phyloP scores from a whole-genome alignment of 2,113 vertebrate species.

The Ceyx margarethae region DNA sequence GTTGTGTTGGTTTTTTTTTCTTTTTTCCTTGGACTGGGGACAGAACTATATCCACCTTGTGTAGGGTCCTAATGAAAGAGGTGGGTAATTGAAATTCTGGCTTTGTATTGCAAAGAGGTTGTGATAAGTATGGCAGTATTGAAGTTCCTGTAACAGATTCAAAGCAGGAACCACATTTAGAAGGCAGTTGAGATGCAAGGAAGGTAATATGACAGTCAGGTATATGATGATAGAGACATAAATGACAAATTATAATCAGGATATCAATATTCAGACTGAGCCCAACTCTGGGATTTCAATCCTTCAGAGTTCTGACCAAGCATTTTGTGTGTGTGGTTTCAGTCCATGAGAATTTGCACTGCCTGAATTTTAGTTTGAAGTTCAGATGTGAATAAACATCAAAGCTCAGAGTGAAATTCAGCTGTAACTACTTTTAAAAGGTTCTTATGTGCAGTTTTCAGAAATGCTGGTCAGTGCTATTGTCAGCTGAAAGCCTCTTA shows the following conservation, averaged over 20 bases:
- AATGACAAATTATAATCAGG: conserved; percentile 27
- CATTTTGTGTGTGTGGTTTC: background rate
- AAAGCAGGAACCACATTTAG: background rate
- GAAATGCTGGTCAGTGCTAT: background rate
- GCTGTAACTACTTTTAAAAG: background rate
- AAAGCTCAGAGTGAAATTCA: conserved; percentile 24
- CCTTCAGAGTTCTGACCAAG: background rate
- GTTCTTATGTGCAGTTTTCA: background rate
- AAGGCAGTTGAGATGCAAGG: background rate
- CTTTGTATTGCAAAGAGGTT: background rate
- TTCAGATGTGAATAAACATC: conserved; percentile 26
- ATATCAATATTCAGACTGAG: conserved; percentile 13
- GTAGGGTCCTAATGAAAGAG: background rate
- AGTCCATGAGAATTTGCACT: conserved; percentile 1
- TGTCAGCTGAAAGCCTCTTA: background rate
- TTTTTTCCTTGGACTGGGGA: background rate
- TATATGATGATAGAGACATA: background rate
- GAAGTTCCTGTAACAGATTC: background rate
- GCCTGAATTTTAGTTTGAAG: conserved; percentile 35
- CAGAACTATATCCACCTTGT: background rate
- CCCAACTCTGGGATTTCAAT: background rate
- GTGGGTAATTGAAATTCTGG: background rate
- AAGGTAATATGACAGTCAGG: background rate
- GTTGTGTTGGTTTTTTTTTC: too few relatives aligned
- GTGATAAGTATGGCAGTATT: background rate